Percentiles rank a stretch among this genome's conserved stretches.
Evolutionary conservation across 2,797 vertebrate genomes (phyloP).

Genomic region (Cephalopachus bancanus): DNA sequence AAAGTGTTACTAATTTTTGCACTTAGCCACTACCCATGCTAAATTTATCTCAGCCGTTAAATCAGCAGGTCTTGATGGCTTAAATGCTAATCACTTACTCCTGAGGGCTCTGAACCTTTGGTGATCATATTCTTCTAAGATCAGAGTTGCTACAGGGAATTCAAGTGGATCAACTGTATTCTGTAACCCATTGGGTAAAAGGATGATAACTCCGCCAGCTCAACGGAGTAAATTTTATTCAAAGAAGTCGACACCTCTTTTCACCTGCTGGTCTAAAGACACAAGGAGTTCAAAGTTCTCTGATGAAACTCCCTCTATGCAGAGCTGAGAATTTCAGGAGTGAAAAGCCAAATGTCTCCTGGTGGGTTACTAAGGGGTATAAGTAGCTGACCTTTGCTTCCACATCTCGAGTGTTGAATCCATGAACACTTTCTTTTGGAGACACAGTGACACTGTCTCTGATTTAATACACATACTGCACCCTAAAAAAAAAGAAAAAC

Average conservation of each 20-base stretch:
- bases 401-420: neutral
- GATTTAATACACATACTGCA: neutral
- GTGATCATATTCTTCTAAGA: neutral
- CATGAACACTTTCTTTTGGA: neutral
- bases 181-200: neutral
- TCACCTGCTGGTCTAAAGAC: neutral
- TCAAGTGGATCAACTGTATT: neutral
- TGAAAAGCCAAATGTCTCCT: neutral
- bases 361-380: neutral
- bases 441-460: neutral
- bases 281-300: neutral
- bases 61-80: neutral
- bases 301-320: accelerated
- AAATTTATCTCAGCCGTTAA: neutral
- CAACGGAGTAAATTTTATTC: neutral
- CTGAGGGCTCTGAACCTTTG: neutral
- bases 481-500: neutral
- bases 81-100: neutral
- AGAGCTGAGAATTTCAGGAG: neutral
- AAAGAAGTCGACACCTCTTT: neutral
- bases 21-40: neutral
- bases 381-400: neutral
- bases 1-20: neutral
- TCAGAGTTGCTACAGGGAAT: neutral
- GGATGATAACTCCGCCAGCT: neutral